These are phyloP conservation scores for Brachyhypopomus gauderio DNA, from an alignment of 2,113 vertebrate species.

Conservation along the genomic window DNA sequence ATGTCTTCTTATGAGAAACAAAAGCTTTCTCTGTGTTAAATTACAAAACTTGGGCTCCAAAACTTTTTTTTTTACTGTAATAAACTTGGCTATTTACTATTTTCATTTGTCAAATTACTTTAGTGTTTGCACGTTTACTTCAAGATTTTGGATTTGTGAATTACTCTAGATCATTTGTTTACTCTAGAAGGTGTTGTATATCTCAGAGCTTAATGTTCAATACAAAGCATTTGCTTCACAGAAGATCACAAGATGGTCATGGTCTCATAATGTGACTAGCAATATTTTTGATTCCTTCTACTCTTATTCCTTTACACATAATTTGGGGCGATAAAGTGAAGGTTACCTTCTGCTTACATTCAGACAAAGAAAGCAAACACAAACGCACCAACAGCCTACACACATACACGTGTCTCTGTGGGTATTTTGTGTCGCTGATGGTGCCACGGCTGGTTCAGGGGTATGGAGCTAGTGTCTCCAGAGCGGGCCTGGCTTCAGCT, in stretches of 20 bases:
- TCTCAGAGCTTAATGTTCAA: neutral
- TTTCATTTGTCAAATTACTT: neutral
- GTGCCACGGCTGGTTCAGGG: neutral
- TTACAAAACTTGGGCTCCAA: neutral
- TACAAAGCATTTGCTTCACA: slow-evolving; percentile 1
- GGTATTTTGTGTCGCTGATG: neutral
- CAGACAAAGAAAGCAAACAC: neutral
- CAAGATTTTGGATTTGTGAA: too few species aligned
- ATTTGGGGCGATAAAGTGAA: neutral
- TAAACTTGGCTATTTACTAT: neutral
- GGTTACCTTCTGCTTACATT: neutral
- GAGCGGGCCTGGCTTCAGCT: neutral
- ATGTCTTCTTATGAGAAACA: slow-evolving; percentile 2
- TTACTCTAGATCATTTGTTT: neutral
- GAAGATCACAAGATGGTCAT: neutral
- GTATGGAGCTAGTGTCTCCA: too few species aligned
- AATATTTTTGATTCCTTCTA: neutral
- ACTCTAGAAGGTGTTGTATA: neutral
- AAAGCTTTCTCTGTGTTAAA: slow-evolving; percentile 17
- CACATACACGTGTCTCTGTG: neutral
- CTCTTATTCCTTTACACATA: neutral
- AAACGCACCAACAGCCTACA: neutral
- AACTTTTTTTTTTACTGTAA: neutral
- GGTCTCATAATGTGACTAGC: neutral
- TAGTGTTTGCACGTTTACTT: neutral